phyloP scores from a whole-genome alignment of 2,797 vertebrate species.

The Setipinna tenuifilis region DNA sequence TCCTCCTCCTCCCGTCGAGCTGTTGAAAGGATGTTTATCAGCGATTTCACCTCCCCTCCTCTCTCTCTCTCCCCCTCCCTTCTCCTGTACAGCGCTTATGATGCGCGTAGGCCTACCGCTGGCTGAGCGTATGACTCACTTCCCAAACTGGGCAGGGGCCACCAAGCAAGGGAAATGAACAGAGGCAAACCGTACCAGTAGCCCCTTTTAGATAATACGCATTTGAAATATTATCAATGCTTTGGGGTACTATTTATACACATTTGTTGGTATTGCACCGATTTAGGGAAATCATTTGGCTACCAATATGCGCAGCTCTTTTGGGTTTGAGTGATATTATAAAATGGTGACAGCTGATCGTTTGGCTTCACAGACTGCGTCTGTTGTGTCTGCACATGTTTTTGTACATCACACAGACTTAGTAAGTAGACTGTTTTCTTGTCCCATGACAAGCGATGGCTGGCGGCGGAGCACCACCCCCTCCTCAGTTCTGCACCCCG shows the following conservation, averaged over 20 bases:
- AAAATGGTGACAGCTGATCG: constrained; percentile 4
- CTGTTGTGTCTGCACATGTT: constrained; percentile 35
- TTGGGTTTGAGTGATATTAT: neutral
- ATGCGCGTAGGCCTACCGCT: constrained; percentile 30
- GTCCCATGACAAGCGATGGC: constrained; percentile 76
- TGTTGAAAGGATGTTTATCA: constrained; percentile 66
- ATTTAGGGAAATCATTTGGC: neutral
- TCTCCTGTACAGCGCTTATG: constrained; percentile 53
- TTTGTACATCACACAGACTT: constrained; percentile 76
- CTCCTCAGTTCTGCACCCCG: constrained; percentile 35
- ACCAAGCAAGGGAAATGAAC: constrained; percentile 35
- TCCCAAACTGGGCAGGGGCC: constrained; percentile 70
- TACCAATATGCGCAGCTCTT: neutral
- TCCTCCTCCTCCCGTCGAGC: constrained; percentile 56
- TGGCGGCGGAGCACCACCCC: constrained; percentile 59
- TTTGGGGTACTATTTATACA: neutral
- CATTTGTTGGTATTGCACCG: neutral
- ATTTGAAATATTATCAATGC: neutral
- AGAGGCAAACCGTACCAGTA: constrained; percentile 8
- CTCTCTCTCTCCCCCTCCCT: constrained; percentile 44
- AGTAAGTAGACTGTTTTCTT: constrained; percentile 67
- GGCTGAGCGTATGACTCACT: constrained; percentile 59
- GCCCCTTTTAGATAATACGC: neutral
- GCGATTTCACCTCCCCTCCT: constrained; percentile 38
- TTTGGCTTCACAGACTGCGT: constrained; percentile 17